Evolutionary conservation across 2,888 invertebrate species (phyloP), one percentile per base, ranked within the genome.

Genomic region (Epistrophe eligans): DNA sequence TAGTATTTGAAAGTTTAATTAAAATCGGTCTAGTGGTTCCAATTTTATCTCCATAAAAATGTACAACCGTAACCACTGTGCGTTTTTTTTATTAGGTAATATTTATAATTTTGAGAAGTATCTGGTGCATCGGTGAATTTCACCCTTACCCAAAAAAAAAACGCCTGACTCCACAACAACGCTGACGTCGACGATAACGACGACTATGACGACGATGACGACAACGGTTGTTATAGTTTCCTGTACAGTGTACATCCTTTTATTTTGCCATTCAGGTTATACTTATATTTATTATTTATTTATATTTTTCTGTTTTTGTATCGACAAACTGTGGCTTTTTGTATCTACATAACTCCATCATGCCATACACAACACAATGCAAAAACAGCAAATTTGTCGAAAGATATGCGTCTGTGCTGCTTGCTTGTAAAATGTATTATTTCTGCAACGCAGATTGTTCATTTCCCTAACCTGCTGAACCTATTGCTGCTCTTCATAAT

Each of bases 271-370:
- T 77, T 81, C 79, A 74, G 50, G 81, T 82, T 77, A 74, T 73
- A 81, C 74, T 80, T 74, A 82, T 73, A 81, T 79, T 80, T 74
- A 82, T 67, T 67, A 85, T 87, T 87, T 87, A 87, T 87, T 83
- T 87, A 87, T 87, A 87, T 79, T 83, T 83, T 87, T 79, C 71
- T 72, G 71, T 83, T 87, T 43, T 74, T 83, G 79, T 87, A 79
- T 87, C 76, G 83, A 76, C 83, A 87, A 87, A 87, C 83, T 83
- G 87, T 83, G 83, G 83, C 87, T 76, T 79, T 83, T 74, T n/a
- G n/a, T n/a, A n/a, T n/a, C n/a, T n/a, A n/a, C n/a, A 71, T 87
- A 82, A 40, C 45, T 15, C 45, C n/a, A 45, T 43, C 38, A 38
- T 43, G 40, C 62, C 64, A 50, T n/a, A n/a, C n/a, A n/a, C n/a